Conservation (phyloP, 1,140 invertebrate species). For the Drosophila mojavensis region DNA sequence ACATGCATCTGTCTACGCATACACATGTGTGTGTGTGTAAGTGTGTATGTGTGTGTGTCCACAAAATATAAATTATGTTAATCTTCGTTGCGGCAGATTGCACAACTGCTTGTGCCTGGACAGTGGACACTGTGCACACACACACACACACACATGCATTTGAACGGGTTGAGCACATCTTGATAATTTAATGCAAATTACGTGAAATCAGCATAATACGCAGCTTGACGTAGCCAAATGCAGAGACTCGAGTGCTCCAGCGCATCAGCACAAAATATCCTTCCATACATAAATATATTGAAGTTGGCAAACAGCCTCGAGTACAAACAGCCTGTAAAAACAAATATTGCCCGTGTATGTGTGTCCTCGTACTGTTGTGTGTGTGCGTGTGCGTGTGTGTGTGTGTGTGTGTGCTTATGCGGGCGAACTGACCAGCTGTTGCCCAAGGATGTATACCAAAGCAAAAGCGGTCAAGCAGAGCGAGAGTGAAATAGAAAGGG, state of each 20-base stretch:
- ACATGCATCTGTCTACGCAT: neutral
- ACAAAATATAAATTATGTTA: conserved; percentile 31
- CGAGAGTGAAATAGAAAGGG: conserved; percentile 24
- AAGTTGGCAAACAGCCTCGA: conserved; percentile 19
- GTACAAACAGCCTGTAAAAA: conserved; percentile 24
- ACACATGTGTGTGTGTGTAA: neutral
- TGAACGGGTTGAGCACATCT: conserved; percentile 60
- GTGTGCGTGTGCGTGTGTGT: conserved; percentile 33
- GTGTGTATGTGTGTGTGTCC: neutral
- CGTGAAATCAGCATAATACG: conserved; percentile 73
- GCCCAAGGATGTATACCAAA: conserved; percentile 50
- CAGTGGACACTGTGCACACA: conserved; percentile 6
- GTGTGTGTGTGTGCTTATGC: conserved; percentile 10
- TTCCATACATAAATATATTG: conserved; percentile 25
- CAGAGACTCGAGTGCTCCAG: conserved; percentile 57
- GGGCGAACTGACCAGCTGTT: conserved; percentile 57
- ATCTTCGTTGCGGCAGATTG: conserved; percentile 25
- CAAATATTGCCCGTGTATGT: conserved; percentile 21
- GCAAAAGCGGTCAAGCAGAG: conserved; percentile 37
- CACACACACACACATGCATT: conserved; percentile 23
- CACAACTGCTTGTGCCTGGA: conserved; percentile 3
- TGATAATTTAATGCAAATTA: conserved; percentile 79
- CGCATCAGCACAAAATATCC: conserved; percentile 42
- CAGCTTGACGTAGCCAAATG: conserved; percentile 36
- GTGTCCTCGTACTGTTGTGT: neutral